Evolutionary conservation across 2,797 vertebrate genomes (phyloP), one percentile per base, ranked within the genome.

Genomic region (Brachyalestes nurse): DNA sequence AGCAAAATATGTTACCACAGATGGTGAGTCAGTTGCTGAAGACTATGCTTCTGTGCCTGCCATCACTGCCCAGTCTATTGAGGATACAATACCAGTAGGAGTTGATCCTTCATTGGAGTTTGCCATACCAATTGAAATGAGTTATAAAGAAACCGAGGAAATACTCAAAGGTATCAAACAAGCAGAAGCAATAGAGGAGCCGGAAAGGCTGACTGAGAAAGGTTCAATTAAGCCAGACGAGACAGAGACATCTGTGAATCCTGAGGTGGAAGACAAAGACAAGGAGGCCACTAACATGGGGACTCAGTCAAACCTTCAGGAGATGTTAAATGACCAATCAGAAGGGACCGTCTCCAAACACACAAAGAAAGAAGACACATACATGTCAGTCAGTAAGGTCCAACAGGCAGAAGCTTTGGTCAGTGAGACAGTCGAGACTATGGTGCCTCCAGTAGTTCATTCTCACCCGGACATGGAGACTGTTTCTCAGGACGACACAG

Each of bases 261-360:
- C 82, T 78, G 40, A 64, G 6, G 3, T 70, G 9, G 40, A 78
- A 64, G 38, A 67, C 23, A 17, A 1, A 47, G 75, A 86, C 28
- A 17, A 81, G 1, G 2, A 80, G 10, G 16, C 25, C 72, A 42
- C 4, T 60, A 25, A 25, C 23, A 79, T 60, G 21, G 77, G 62
- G 67, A 75, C 73, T 1, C 58, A 28, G 40, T 49, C 75, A 51
- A 21, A 42, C 8, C 8, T 64, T 75, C 64, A 45, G 19, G 40
- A 51, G 14, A 71, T 23, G 2, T 28, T 74, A 73, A 9, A 53
- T 42, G 70, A 78, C 21, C 51, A 38, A 17, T 6, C 38, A 14
- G 28, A 82, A 51, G 62, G 66, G 7, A 61, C 23, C 10, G 51
- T 9, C 25, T 61, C 55, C 4, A 51, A 40, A 60, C 5, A 61